Base-by-base conservation (phyloP, 2,797 vertebrate genomes). In the Okamejei kenojei region DNA sequence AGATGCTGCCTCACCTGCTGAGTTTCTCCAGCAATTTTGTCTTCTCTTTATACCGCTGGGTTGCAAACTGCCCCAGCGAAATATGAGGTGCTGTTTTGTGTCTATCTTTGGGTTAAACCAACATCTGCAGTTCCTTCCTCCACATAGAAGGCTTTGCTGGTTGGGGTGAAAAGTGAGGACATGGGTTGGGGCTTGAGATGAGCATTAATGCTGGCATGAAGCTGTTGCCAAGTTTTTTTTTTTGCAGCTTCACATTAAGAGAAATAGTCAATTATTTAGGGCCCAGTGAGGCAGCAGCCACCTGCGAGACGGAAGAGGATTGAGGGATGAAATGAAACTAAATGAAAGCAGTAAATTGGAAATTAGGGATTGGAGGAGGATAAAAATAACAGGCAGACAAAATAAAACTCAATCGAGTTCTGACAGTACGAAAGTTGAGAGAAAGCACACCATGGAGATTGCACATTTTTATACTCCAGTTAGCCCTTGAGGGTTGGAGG, bases 341-440 rank as follows among this genome's bases (percentile, higher is more conserved):
- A 86, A 61, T n/a, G 82, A 63, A 86, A 86, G 29, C 58, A n/a
- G 63, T 32, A 88, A 35, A 65, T 88, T 88, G 61, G n/a, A 73
- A 73, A 73, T 21, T 73, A 21, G 71, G 23, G 71, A 73, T 21
- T 4, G 29, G 7, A 63, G 63, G 7, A 17, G 61, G 84, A 86
- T 86, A 35, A 4, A 32, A 8, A 78, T 8, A 65, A 88, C 29
- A 86, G 5, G 7, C 29, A 65, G 15, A 1, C 61, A 68, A 88
- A 63, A 88, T 65, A 88, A 65, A 88, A 35, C 84, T 68, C 15
- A 68, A 65, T 68, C 35, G 15, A 32, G 61, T n/a, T 88, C 13
- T 65, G 84, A 65, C 61, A 88, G 61, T 68, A 35, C 35, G 61
- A 88, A 19, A 32, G 2, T 65, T 65, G n/a, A 61, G 4, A 21